Conservation (phyloP, 2,888 invertebrate genomes). For the Oeneis ivallda region DNA sequence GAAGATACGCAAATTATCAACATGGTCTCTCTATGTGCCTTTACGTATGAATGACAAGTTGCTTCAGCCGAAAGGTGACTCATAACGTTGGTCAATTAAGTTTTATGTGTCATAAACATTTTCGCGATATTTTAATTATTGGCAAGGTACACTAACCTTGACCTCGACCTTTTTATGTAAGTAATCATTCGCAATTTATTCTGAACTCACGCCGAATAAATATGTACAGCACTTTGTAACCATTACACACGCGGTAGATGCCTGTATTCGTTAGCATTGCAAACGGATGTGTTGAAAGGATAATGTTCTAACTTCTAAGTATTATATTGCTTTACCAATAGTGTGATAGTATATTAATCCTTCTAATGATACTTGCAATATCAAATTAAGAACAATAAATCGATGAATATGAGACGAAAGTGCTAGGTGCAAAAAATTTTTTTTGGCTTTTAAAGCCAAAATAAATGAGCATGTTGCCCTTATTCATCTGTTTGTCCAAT, state of each 20-base stretch:
- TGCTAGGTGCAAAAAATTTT: too few relatives aligned
- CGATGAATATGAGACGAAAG: too few relatives aligned
- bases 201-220: slow-evolving; percentile 42
- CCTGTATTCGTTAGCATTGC: slow-evolving; percentile 27
- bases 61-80: neutral
- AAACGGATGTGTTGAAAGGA: slow-evolving; percentile 25
- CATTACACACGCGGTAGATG: slow-evolving; percentile 30
- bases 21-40: too few relatives aligned
- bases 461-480: too few relatives aligned
- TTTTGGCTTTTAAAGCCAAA: too few relatives aligned
- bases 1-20: too few relatives aligned
- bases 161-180: slow-evolving; percentile 39
- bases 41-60: neutral
- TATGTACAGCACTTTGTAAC: slow-evolving; percentile 33
- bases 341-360: neutral
- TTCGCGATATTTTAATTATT: slow-evolving; percentile 5
- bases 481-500: too few relatives aligned
- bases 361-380: too few relatives aligned
- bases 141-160: slow-evolving; percentile 41
- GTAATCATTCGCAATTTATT: slow-evolving; percentile 44
- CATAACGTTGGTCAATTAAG: neutral
- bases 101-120: slow-evolving; percentile 10
- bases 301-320: slow-evolving; percentile 12
- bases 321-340: slow-evolving; percentile 18
- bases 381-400: too few relatives aligned